These are phyloP conservation scores for Liasis olivaceus DNA, from an alignment of 2,797 vertebrate genomes.

Conservation along the genomic window DNA sequence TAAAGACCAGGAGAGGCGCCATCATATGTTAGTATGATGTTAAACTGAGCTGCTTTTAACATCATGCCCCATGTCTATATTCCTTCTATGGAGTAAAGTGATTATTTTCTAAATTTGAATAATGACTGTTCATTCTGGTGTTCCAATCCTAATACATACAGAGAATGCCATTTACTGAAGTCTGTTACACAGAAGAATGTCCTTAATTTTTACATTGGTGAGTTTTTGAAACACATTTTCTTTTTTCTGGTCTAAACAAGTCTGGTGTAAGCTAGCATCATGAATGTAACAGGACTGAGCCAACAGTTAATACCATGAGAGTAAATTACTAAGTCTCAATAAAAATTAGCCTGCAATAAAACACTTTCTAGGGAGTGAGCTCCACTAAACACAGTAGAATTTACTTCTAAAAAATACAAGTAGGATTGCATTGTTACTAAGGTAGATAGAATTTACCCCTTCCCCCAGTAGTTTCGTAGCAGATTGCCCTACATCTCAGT, in stretches of 20 bases:
- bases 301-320: neutral
- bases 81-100: neutral
- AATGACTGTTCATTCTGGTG: no score
- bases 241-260: neutral
- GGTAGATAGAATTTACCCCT: neutral
- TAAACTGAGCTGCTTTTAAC: conserved; percentile 31
- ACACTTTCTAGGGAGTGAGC: neutral
- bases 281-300: neutral
- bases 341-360: neutral
- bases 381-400: neutral
- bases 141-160: no score
- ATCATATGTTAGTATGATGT: neutral
- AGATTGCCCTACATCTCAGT: neutral
- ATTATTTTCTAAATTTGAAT: no score
- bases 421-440: neutral
- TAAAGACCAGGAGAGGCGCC: no score
- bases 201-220: neutral
- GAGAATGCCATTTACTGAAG: no score
- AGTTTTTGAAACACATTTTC: neutral
- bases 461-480: neutral
- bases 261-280: neutral
- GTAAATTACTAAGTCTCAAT: neutral
- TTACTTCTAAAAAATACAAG: neutral
- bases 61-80: neutral
- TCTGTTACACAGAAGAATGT: neutral